These are phyloP conservation scores for Brachirus orientalis DNA, from an alignment of 2,113 vertebrate genomes.

Conservation along the genomic window DNA sequence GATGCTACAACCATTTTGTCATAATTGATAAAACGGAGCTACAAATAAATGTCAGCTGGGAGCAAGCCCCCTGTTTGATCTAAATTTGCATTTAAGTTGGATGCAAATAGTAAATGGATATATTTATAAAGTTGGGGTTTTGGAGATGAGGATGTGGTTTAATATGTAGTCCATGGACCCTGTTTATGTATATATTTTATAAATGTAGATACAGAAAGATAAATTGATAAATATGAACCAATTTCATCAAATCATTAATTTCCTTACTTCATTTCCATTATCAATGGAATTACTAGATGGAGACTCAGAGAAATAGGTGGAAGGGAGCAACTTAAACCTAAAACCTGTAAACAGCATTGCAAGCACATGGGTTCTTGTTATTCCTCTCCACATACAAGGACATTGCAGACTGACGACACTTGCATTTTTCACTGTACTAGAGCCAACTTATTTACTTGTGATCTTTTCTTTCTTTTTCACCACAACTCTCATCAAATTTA, in stretches of 20 bases:
- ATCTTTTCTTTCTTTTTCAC: neutral
- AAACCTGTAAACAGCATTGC: too few relatives aligned
- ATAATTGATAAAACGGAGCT: constrained; percentile 31
- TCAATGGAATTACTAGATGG: neutral
- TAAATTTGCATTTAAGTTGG: constrained; percentile 37
- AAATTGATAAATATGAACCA: neutral
- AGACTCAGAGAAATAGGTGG: neutral
- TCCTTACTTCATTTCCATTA: too few relatives aligned
- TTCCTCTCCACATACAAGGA: too few relatives aligned
- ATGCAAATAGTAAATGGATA: constrained; percentile 27
- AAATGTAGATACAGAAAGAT: neutral
- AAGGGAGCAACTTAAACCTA: constrained; percentile 6
- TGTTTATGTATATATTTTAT: constrained; percentile 5
- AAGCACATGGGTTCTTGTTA: neutral
- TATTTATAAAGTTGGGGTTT: constrained; percentile 57
- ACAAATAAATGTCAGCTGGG: constrained; percentile 41
- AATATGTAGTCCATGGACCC: neutral
- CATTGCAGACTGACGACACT: neutral
- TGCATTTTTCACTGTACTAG: too few relatives aligned
- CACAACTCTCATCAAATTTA: too few relatives aligned
- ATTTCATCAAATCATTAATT: too few relatives aligned
- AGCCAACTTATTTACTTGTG: neutral
- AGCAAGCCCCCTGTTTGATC: constrained; percentile 21
- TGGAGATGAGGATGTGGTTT: constrained; percentile 23
- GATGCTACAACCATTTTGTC: constrained; percentile 24